These are phyloP conservation scores for Cyphomyrmex costatus DNA, from an alignment of 1,140 invertebrate genomes.

Conservation along the genomic window DNA sequence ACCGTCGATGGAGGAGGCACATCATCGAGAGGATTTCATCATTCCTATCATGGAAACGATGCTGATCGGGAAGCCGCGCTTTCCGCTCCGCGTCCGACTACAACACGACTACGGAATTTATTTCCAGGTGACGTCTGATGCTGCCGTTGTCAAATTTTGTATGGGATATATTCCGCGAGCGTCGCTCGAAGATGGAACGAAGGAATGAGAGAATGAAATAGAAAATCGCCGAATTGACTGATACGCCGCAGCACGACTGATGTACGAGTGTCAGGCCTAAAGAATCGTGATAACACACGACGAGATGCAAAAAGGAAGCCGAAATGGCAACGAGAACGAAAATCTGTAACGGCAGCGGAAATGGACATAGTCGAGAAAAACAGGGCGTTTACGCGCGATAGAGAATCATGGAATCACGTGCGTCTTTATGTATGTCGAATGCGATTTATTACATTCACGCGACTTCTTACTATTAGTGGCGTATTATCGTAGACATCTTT, in stretches of 20 bases:
- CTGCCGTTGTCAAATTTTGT: constrained; percentile 22
- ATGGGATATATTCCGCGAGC: neutral
- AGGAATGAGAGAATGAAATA: constrained; percentile 56
- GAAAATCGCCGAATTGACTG: constrained; percentile 45
- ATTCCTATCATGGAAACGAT: neutral
- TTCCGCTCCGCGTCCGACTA: neutral
- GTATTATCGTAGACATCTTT: constrained; percentile 70
- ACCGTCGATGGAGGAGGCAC: neutral
- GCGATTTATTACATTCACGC: constrained; percentile 55
- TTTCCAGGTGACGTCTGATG: constrained; percentile 14
- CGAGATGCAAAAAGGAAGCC: constrained; percentile 7
- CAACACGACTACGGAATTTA: neutral
- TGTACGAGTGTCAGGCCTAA: constrained; percentile 71
- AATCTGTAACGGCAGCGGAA: constrained; percentile 18
- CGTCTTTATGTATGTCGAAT: constrained; percentile 52
- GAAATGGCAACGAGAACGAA: neutral
- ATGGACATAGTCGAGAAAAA: constrained; percentile 1
- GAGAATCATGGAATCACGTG: constrained; percentile 42
- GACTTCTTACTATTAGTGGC: constrained; percentile 58
- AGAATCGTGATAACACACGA: constrained; percentile 58
- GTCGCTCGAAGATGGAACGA: constrained; percentile 56
- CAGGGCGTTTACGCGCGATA: neutral
- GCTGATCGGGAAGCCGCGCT: neutral
- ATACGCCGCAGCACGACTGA: constrained; percentile 51
- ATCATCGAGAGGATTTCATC: neutral